Base-by-base conservation (phyloP, 2,797 vertebrate genomes). In the Hypotaenidia okinawae region DNA sequence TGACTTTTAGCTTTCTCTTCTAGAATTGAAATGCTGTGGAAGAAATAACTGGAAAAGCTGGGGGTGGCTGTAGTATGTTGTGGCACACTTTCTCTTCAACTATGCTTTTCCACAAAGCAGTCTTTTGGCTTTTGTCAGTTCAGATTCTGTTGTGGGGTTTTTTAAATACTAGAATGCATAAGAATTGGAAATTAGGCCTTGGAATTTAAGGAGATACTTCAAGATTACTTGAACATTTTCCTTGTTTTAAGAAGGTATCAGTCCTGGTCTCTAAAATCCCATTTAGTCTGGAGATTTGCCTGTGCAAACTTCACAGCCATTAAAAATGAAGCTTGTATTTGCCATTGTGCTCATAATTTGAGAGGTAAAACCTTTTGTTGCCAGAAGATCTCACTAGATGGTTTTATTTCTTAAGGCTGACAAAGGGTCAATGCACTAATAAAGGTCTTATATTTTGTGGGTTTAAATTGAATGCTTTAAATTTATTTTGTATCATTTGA, bases 171-270 rank as follows among this genome's bases (percentile, higher is more conserved):
- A 54, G 55, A 35, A 57, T 16, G 8, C 6, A 6, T 6, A 7
- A 83, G 25, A 75, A 52, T 28, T 72, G 24, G 11, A 35, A 45
- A 87, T 24, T 11, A 49, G 8, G 3, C 13, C 18, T 88, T 90
- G 45, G 27, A 77, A 67, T 73, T 16, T n/a, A 37, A 45, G 17
- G 43, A 82, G 66, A 32, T 59, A 28, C 3, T 80, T 74, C 15
- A 28, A 15, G 18, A 27, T 74, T 64, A 30, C 0, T 0, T 35
- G 7, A 62, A 18, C 25, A 41, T 1, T n/a, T 73, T 27, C n/a
- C 58, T 61, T 86, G 13, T 69, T 94, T 91, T 91, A 54, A 45
- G 49, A 72, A 58, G 8, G 1, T 78, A 5, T 52, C 13, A 18
- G 6, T 78, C 8, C 49, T 79, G 11, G 27, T 82, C 49, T 43